Evolutionary conservation across 2,113 vertebrate genomes (phyloP), one percentile per base, ranked within the genome.

Genomic region (Abramis brama): DNA sequence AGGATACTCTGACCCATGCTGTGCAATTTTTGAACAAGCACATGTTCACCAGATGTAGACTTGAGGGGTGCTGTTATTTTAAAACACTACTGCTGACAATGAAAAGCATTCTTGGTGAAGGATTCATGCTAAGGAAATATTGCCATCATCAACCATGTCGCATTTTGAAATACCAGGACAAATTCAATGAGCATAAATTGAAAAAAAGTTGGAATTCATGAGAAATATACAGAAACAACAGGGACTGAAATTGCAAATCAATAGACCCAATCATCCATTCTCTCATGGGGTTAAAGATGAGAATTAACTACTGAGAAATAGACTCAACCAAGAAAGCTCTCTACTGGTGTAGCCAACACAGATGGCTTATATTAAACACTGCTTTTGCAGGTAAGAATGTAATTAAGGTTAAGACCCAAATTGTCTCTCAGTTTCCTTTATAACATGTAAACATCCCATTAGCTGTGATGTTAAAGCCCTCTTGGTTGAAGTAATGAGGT

Each of bases 241-340:
- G 33, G 19, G 36, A 70, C 30, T 64, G 47, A 86, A 87, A 85
- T 85, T 82, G 73, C 64, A 83, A 86, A 90, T 90, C 87, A 86
- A 88, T 85, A 86, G 4, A 70, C 11, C 17, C 52, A 78, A 50
- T 84, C 82, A 85, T 55, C 78, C 76, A 70, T 55, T 33, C 77
- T 55, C 30, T 52, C 45, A 6, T 17, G 27, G 57, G 78, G 59
- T 59, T 77, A 73, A 68, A 36, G 75, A 76, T 79, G 45, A 55
- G 81, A 60, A 84, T 79, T 88, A 81, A 52, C 55, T 27, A 59
- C 23, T 70, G 43, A 66, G 60, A 47, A 50, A 50, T 33, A n/a
- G 43, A 43, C 60, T 73, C 39, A 79, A 33, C 64, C 21, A 25
- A 36, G 23, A 77, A 84, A 21, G 75, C 27, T 30, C 39, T 75